Conservation (phyloP, 2,797 vertebrate genomes). For the Pelochelys cantorii region DNA sequence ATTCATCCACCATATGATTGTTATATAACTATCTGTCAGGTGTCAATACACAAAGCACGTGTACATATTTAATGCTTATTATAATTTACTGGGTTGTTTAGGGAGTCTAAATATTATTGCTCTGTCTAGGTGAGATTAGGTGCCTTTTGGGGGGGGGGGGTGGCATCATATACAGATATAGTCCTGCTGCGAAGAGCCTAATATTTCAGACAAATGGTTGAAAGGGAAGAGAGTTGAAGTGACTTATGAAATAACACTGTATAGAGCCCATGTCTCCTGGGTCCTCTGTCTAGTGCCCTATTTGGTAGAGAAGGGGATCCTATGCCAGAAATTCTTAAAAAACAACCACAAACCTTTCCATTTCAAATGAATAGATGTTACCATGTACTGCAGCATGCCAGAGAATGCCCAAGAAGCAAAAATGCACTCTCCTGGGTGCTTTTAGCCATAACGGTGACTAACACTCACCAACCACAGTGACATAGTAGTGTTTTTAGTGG, state of each 20-base stretch:
- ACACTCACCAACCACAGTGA: not conserved
- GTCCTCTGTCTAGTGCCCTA: not conserved
- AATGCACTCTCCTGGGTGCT: not conserved
- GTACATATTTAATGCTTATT: not conserved
- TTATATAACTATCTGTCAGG: not conserved
- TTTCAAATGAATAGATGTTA: not conserved
- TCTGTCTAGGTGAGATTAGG: not conserved
- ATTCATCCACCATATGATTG: not conserved
- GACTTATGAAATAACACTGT: not conserved
- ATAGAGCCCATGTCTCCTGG: not conserved
- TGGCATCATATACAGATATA: not conserved
- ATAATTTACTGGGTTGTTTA: fast-evolving
- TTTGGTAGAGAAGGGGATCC: not conserved
- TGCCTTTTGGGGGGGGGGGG: not conserved
- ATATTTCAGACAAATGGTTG: not conserved
- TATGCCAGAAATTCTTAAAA: not conserved
- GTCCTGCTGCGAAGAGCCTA: not conserved
- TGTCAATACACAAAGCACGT: not conserved
- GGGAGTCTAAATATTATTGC: fast-evolving
- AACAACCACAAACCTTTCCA: not conserved
- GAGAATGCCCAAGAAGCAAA: not conserved
- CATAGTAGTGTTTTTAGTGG: not conserved
- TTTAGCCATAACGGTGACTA: not conserved
- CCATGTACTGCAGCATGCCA: not conserved
- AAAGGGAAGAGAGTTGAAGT: not conserved